Conservation (phyloP, 2,888 invertebrate species). For the Cosmorhoe ocellata region DNA sequence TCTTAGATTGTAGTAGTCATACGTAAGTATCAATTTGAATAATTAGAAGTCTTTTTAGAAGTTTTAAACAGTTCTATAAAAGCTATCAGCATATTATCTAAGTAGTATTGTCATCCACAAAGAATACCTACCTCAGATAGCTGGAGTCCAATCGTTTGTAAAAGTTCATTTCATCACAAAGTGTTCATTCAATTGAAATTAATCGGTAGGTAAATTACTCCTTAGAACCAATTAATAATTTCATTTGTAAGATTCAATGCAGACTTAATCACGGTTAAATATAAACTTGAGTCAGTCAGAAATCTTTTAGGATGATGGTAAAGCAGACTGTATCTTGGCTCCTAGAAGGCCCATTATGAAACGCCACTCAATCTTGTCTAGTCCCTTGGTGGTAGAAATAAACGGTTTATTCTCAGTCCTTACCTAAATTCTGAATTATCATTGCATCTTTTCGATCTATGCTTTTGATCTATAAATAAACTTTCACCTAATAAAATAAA, state of each 20-base stretch:
- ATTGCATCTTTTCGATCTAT: too few relatives aligned
- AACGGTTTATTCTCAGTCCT: too few relatives aligned
- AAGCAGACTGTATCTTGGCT: too few relatives aligned
- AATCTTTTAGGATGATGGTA: not conserved
- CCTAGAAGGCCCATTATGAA: too few relatives aligned
- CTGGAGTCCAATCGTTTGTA: conserved; percentile 58
- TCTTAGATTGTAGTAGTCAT: too few relatives aligned
- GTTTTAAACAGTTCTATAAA: not conserved
- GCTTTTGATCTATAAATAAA: too few relatives aligned
- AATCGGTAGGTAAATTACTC: conserved; percentile 71
- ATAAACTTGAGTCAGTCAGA: not conserved
- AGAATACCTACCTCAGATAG: conserved; percentile 33
- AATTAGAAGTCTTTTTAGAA: not conserved
- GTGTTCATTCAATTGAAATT: conserved; percentile 60
- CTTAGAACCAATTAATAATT: conserved; percentile 52
- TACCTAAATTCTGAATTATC: too few relatives aligned
- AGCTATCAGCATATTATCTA: conserved; percentile 8
- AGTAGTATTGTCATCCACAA: conserved; percentile 28
- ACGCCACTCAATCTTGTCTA: too few relatives aligned
- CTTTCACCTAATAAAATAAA: too few relatives aligned
- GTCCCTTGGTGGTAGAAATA: too few relatives aligned
- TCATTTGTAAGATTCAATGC: conserved; percentile 33
- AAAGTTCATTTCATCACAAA: conserved; percentile 74
- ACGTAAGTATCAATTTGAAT: too few relatives aligned
- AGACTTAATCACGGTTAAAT: not conserved